These are phyloP conservation scores for Lota lota DNA, from an alignment of 2,113 vertebrate species.

Conservation along the genomic window DNA sequence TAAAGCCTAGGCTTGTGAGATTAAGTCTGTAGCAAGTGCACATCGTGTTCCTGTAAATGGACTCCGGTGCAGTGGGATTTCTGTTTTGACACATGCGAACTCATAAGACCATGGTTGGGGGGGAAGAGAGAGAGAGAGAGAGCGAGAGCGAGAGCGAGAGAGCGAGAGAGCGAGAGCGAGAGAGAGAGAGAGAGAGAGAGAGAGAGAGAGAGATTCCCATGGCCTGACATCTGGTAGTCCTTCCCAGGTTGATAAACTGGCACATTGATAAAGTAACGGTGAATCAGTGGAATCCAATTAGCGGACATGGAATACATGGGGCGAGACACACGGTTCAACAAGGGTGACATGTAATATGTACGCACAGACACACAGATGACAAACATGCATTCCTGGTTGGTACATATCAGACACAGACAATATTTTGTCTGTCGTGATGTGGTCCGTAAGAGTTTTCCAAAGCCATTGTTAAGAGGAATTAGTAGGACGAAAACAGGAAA, in stretches of 20 bases:
- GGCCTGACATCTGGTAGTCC: constrained; percentile 26
- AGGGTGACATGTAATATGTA: background rate
- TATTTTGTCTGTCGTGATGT: constrained; percentile 9
- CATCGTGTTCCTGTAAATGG: constrained; percentile 7
- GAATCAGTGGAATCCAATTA: constrained; percentile 32
- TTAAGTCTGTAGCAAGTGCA: constrained; percentile 35
- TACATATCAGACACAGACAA: constrained; percentile 3
- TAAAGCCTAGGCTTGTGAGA: constrained; percentile 51
- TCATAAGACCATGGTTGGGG: constrained; percentile 13
- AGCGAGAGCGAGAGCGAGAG: background rate
- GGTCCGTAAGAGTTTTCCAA: constrained; percentile 42
- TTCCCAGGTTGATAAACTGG: constrained; percentile 53
- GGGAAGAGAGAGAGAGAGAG: too few species aligned
- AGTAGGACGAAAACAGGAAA: constrained; percentile 23
- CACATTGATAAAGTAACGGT: constrained; percentile 42
- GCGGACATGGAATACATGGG: constrained; percentile 11
- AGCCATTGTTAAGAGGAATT: constrained; percentile 12
- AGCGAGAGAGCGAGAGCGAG: background rate
- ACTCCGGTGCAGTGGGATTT: constrained; percentile 7
- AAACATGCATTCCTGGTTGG: background rate
- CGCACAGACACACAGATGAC: constrained; percentile 1
- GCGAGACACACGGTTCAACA: background rate
- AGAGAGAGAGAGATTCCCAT: constrained; percentile 13
- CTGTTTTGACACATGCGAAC: constrained; percentile 15
- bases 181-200: background rate